Conservation (phyloP, 2,113 vertebrate species). For the Pachypanchax playfairii region DNA sequence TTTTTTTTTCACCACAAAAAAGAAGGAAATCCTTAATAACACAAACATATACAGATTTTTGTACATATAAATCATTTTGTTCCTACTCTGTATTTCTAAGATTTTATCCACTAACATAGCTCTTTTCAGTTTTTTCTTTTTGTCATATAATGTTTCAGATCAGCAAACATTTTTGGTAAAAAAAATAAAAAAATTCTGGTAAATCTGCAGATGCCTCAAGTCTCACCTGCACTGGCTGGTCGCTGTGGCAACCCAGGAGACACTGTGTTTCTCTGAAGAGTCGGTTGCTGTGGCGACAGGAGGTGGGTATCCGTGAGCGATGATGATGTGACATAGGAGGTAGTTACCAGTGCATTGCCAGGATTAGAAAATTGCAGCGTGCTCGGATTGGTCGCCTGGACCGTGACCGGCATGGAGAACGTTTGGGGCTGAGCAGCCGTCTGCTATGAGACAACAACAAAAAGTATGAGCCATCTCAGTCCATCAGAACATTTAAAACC, state of each 20-base stretch:
- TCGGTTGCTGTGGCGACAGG: conserved; percentile 91
- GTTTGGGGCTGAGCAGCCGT: conserved; percentile 91
- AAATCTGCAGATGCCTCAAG: neutral
- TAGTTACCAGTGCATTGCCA: conserved; percentile 90
- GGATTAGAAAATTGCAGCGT: conserved; percentile 95
- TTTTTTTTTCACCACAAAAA: too few species aligned
- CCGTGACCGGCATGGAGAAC: conserved; percentile 96
- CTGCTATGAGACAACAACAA: conserved; percentile 76
- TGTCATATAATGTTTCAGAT: too few species aligned
- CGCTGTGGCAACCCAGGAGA: conserved; percentile 95
- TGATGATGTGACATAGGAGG: conserved; percentile 91
- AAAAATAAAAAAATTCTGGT: neutral
- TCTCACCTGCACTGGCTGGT: conserved; percentile 93
- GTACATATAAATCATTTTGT: too few species aligned
- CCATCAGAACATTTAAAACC: conserved; percentile 3
- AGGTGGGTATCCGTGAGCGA: conserved; percentile 93
- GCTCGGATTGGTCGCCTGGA: conserved; percentile 92
- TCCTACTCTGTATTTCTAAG: too few species aligned
- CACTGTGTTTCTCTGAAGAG: conserved; percentile 92
- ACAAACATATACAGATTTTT: too few species aligned
- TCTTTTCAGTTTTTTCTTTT: too few species aligned
- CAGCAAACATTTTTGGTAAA: neutral
- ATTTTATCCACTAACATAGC: too few species aligned
- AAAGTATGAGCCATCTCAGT: too few species aligned
- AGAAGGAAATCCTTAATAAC: too few species aligned